These are phyloP conservation scores for Microcebus lehilahytsara DNA, from an alignment of 2,113 vertebrate genomes.

Conservation along the genomic window DNA sequence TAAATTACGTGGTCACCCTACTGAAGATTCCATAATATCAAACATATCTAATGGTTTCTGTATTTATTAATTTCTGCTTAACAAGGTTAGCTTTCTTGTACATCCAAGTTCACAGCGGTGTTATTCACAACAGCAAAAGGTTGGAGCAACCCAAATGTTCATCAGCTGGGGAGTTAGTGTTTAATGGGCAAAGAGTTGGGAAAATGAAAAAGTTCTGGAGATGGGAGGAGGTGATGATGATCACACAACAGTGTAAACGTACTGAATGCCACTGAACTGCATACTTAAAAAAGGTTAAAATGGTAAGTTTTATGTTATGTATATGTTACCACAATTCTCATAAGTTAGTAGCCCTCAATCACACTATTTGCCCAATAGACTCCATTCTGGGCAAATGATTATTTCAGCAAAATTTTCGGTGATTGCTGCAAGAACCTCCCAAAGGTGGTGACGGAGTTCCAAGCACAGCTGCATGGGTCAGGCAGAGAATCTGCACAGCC, in stretches of 20 bases:
- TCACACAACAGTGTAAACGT: neutral
- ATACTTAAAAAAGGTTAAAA: neutral
- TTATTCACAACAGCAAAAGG: neutral
- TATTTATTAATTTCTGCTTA: neutral
- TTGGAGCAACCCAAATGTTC: neutral
- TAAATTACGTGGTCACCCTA: neutral
- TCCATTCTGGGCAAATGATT: neutral
- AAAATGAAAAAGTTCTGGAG: neutral
- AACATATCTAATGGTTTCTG: neutral
- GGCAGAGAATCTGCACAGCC: neutral
- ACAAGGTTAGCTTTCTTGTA: neutral
- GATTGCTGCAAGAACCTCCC: neutral
- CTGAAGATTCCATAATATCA: neutral
- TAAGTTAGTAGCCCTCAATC: neutral
- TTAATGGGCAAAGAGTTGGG: neutral
- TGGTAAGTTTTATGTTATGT: neutral
- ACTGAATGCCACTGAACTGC: neutral
- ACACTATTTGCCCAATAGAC: neutral
- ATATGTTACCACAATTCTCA: neutral
- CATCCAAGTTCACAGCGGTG: neutral
- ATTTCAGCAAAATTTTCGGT: neutral
- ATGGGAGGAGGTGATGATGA: neutral
- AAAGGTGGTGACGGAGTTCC: neutral
- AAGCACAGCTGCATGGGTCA: neutral
- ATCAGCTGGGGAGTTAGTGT: neutral